phyloP scores from a whole-genome alignment of 1,140 invertebrate species.

The Cydia splendana region DNA sequence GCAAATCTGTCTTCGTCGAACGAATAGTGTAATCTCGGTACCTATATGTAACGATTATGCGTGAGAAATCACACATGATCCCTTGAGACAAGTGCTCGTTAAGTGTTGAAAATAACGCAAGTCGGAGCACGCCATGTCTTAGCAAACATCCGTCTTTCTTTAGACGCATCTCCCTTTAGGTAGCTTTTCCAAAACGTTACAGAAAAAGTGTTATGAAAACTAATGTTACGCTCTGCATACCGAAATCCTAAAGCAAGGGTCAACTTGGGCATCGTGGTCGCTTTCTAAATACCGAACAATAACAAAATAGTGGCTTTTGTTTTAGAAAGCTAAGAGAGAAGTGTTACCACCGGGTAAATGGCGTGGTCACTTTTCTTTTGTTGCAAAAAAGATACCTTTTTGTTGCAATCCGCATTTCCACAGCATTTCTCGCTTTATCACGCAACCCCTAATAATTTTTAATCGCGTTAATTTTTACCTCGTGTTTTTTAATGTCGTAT shows the following conservation, averaged over 20 bases:
- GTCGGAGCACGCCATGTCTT: slow-evolving; percentile 40
- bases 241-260: background rate
- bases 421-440: background rate
- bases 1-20: no score
- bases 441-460: background rate
- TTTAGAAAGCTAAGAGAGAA: background rate
- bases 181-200: background rate
- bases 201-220: background rate
- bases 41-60: no score
- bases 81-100: background rate
- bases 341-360: background rate
- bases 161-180: slow-evolving; percentile 23
- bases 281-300: slow-evolving; percentile 3
- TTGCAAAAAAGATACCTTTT: background rate
- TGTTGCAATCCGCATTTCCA: background rate
- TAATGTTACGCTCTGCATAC: slow-evolving; percentile 1
- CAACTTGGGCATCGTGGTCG: slow-evolving; percentile 5
- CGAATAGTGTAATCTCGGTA: no score
- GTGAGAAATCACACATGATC: no score
- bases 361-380: background rate
- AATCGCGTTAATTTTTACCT: background rate
- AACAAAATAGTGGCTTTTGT: slow-evolving; percentile 8
- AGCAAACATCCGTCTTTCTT: slow-evolving; percentile 48
- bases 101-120: background rate
- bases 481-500: background rate